Evolutionary conservation across 1,140 invertebrate species (phyloP), one percentile per base, ranked within the genome.

Genomic region (Polypedilum vanderplanki): DNA sequence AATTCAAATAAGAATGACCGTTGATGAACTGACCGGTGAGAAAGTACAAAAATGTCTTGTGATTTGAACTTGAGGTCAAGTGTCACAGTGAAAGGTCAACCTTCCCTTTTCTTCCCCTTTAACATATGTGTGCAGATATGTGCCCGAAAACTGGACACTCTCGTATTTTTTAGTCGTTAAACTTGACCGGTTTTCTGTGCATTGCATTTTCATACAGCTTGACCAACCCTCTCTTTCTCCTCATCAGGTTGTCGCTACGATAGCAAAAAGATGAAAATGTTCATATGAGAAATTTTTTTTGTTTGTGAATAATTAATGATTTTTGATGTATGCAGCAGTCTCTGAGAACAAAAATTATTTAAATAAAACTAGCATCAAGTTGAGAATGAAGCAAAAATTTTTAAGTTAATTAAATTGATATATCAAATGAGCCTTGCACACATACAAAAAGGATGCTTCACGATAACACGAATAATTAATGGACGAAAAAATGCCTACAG

Each of bases 1-100:
- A 33, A 33, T 5, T 33, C 24, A 3, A 33, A 33, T 57, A 12
- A 57, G 46, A 22, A 70, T n/a, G 17, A 70, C 65, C 65, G 65
- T 70, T 70, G 65, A 18, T 70, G 65, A 70, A 57, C 65, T 22
- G 65, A 22, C 20, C 20, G 5, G 17, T 70, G 65, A 70, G 65
- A 70, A 70, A 70, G 17, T 20, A 20, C 17, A 70, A 70, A n/a
- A 57, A 57, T 57, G 46, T 57, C 46, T 57, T 57, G n/a, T n/a
- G 46, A 70, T 70, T n/a, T 70, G 65, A 70, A 70, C 65, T 70
- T 70, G 65, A 70, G 65, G 65, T 70, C 65, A 70, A 70, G 65
- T 70, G 65, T 70, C 65, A 33, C 24, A 70, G 18, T 20, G 65
- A 70, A 70, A 70, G 65, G 65, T 70, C 65, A 18, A 22, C 15